Conservation (phyloP, 1,140 invertebrate species). For the Drosophila persimilis region DNA sequence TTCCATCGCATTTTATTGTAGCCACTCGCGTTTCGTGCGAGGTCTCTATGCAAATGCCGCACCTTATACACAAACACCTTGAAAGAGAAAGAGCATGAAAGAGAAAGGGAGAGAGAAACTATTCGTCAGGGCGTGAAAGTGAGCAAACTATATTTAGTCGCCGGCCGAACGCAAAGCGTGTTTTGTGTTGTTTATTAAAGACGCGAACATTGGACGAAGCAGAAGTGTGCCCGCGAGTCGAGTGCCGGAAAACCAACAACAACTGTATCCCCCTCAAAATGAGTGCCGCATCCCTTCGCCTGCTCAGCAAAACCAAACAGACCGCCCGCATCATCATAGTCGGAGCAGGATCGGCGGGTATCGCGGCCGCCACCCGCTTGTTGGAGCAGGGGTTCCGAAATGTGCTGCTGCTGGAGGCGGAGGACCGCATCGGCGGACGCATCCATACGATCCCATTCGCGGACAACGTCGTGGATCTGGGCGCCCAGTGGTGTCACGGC, state of each 20-base stretch:
- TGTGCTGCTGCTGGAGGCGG: constrained; percentile 87
- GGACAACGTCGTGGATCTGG: constrained; percentile 88
- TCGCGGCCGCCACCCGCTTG: constrained; percentile 85
- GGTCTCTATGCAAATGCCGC: no score
- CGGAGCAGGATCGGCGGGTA: constrained; percentile 86
- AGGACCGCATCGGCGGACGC: constrained; percentile 88
- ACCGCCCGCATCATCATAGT: constrained; percentile 84
- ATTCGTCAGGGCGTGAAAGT: constrained; percentile 13
- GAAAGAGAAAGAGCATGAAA: neutral
- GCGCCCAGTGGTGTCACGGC: constrained; percentile 92
- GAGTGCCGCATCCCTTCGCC: constrained; percentile 43
- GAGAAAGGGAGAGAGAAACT: neutral
- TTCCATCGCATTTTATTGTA: no score
- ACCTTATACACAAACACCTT: no score
- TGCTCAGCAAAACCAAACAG: constrained; percentile 51
- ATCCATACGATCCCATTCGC: constrained; percentile 86
- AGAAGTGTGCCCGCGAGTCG: neutral
- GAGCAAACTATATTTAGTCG: constrained; percentile 38
- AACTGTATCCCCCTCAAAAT: neutral
- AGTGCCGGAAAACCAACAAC: neutral
- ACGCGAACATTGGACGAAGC: no score
- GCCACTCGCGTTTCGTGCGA: no score
- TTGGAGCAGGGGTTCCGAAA: constrained; percentile 84
- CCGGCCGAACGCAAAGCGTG: constrained; percentile 16
- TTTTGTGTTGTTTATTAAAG: neutral